A percentile compares a stretch with the other conserved stretches of the same genome.
These are phyloP conservation scores for Archips crataeganus DNA, from an alignment of 2,888 invertebrate genomes.

Conservation along the genomic window DNA sequence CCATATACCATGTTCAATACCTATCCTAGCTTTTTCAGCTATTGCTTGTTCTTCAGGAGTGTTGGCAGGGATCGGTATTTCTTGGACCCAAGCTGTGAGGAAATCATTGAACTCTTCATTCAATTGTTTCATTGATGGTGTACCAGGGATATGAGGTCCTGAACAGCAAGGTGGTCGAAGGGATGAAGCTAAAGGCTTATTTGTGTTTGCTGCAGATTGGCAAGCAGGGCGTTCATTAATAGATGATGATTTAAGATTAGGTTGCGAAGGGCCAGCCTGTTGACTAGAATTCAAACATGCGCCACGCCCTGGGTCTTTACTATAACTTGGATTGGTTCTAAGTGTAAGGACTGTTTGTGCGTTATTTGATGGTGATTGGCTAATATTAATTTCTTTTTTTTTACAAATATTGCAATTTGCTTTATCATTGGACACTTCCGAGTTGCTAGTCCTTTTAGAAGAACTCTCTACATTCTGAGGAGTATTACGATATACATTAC, in stretches of 20 bases:
- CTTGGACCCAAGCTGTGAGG: constrained; percentile 61
- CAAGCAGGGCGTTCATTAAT: neutral
- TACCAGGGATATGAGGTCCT: constrained; percentile 1
- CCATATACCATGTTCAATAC: constrained; percentile 64
- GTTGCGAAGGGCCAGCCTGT: neutral
- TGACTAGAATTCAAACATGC: neutral
- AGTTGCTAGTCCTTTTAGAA: neutral
- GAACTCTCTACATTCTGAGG: neutral
- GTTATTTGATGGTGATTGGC: neutral
- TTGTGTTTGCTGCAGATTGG: neutral
- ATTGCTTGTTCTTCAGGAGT: constrained; percentile 50
- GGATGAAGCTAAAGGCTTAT: constrained; percentile 8
- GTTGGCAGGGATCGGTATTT: constrained; percentile 56
- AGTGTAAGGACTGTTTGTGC: neutral
- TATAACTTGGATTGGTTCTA: neutral
- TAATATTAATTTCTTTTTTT: constrained; percentile 42
- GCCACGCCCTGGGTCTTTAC: neutral
- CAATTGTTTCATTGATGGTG: constrained; percentile 49
- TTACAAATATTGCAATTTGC: constrained; percentile 55
- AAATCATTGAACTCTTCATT: constrained; percentile 59
- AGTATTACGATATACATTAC: neutral
- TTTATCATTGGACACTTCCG: constrained; percentile 52
- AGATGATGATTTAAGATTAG: neutral
- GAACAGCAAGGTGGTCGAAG: neutral
- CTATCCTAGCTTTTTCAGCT: constrained; percentile 57